Evolutionary conservation across 2,113 vertebrate genomes (phyloP).

Genomic region (Notarius quadriscutis): DNA sequence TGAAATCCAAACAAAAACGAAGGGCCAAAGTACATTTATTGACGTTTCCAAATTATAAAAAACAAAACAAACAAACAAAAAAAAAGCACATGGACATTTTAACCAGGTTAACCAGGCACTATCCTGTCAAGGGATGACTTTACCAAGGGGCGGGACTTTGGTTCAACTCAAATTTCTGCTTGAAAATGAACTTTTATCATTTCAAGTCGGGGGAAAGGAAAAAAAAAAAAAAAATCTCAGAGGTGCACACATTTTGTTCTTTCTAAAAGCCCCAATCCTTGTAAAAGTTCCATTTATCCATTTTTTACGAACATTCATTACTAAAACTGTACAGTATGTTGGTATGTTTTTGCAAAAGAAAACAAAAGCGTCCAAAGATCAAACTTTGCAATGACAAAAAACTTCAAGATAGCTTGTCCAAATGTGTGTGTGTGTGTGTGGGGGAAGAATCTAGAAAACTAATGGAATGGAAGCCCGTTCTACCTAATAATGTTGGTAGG

Average conservation of each 20-base stretch:
- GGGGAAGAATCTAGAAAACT: slow-evolving; percentile 10
- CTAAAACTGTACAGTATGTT: slow-evolving; percentile 42
- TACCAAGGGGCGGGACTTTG: not conserved
- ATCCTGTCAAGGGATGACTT: not conserved
- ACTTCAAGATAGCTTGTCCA: not conserved
- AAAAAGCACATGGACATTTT: not conserved
- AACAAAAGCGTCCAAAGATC: slow-evolving; percentile 4
- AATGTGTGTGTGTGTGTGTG: not conserved
- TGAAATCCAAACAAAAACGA: not conserved
- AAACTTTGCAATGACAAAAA: not conserved
- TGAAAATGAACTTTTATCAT: not conserved
- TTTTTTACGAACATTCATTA: not conserved
- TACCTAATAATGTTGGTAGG: slow-evolving; percentile 31
- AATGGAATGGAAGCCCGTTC: slow-evolving; percentile 45
- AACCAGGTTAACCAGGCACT: not conserved
- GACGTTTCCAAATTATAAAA: not conserved
- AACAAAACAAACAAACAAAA: not conserved
- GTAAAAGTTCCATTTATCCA: slow-evolving; percentile 7
- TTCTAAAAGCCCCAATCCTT: slow-evolving; percentile 26
- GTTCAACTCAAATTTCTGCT: not conserved
- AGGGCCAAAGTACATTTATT: slow-evolving; percentile 22
- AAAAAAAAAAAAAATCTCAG: not conserved
- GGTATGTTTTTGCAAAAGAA: slow-evolving; percentile 12
- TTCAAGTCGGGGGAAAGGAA: too few species aligned
- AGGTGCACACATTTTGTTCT: slow-evolving; percentile 1